phyloP scores from a whole-genome alignment of 2,888 invertebrate genomes.

The Caenorhabditis sp. region DNA sequence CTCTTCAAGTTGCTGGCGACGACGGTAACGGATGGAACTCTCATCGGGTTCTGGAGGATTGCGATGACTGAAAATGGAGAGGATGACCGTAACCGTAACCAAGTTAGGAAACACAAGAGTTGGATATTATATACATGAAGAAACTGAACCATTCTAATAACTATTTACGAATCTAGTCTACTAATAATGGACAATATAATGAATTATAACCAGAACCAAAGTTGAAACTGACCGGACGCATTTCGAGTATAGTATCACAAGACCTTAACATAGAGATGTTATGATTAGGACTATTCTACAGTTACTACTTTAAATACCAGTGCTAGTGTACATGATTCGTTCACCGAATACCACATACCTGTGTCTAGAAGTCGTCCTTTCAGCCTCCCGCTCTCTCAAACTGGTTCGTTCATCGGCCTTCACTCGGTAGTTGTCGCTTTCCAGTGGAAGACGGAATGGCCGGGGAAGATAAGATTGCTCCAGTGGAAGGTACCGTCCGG shows the following conservation, averaged over 20 bases:
- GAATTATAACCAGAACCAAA: background rate
- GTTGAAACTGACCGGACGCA: conserved; percentile 18
- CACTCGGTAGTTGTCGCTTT: conserved; percentile 71
- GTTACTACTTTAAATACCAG: background rate
- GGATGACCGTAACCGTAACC: background rate
- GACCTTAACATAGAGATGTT: conserved; percentile 42
- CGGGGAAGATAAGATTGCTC: conserved; percentile 81
- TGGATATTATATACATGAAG: background rate
- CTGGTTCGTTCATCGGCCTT: conserved; percentile 53
- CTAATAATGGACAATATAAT: too few relatives aligned
- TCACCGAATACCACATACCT: too few relatives aligned
- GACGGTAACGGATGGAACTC: conserved; percentile 73
- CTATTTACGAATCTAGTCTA: conserved; percentile 5
- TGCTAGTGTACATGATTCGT: too few relatives aligned
- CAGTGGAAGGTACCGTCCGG: conserved; percentile 81
- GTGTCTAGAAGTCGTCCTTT: conserved; percentile 59
- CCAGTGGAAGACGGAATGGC: conserved; percentile 73
- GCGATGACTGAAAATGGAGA: conserved; percentile 56
- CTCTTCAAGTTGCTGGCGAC: conserved; percentile 79
- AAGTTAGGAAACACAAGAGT: background rate
- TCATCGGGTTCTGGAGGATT: conserved; percentile 63
- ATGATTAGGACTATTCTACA: conserved; percentile 20
- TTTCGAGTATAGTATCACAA: conserved; percentile 14
- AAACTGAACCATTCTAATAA: conserved; percentile 6
- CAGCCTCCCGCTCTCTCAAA: conserved; percentile 53